Base-by-base conservation (phyloP, 1,140 invertebrate genomes). In the Papilio glaucus region DNA sequence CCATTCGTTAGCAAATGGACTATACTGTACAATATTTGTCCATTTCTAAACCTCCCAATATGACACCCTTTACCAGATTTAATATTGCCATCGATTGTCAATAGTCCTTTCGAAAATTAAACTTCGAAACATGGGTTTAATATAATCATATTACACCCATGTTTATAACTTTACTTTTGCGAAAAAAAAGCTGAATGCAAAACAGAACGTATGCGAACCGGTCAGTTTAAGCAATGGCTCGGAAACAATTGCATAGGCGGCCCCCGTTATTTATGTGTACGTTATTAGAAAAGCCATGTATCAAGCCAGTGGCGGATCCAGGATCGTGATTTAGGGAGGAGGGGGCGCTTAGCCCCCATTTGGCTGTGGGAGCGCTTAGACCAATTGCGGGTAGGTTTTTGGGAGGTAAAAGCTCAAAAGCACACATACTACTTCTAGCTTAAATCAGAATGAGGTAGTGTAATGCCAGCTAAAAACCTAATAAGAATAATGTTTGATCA, bases 1-100 rank as follows among this genome's bases (percentile, higher is more conserved):
- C 49, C 5, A 26, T 57, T 57, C 49, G 49, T 57, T 57, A 57
- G 49, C 49, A 57, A 57, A 57, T 57, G 49, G 49, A 26, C 39
- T 41, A 41, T 21, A 57, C 49, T 57, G 6, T 1, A 13, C 9
- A 57, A 18, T 26, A 1, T 57, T 24, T 57, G 10, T 6, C 1
- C 21, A 4, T 57, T 53, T n/a, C 21, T 5, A 26, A 12, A 0
- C 13, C 12, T 57, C 21, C 21, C 2, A 1, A 57, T 13, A 57
- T 24, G 49, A 57, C 21, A 3, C 18, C 18, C 2, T 12, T 53
- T 57, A 57, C 9, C 10, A 53, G 4, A 57, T 26, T 4, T 3
- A 24, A 33, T 33, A 33, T n/a, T n/a, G n/a, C n/a, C n/a, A 33
- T 33, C 6, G 2, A 33, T 6, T 33, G 29, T 3, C 29, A 3